A percentile compares a stretch with the other conserved stretches of the same genome.
Evolutionary conservation across 2,113 vertebrate species (phyloP).

Genomic region (Stigmatopora argus): DNA sequence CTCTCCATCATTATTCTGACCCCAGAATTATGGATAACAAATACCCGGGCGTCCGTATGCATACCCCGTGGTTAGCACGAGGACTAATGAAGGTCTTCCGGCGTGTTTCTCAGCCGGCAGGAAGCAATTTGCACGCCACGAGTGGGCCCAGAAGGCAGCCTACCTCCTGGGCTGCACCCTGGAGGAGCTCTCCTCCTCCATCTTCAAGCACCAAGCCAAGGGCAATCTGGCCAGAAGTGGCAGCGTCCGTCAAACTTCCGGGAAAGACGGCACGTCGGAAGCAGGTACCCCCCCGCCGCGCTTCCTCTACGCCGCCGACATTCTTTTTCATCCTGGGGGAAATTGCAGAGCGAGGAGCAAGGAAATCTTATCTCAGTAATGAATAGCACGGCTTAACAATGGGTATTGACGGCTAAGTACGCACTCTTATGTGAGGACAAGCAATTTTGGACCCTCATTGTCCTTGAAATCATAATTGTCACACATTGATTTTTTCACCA

Average conservation of each 20-base stretch:
- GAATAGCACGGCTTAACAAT: constrained; percentile 59
- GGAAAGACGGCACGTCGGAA: constrained; percentile 71
- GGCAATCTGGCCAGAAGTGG: constrained; percentile 80
- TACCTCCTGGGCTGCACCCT: constrained; percentile 89
- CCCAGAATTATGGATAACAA: constrained; percentile 30
- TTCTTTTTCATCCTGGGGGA: constrained; percentile 38
- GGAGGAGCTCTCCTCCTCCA: constrained; percentile 91
- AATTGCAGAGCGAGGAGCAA: constrained; percentile 50
- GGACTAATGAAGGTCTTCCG: constrained; percentile 58
- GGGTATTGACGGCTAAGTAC: constrained; percentile 60
- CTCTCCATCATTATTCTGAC: no score
- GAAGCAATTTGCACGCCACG: constrained; percentile 94
- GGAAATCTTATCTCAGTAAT: constrained; percentile 66
- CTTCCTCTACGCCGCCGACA: constrained; percentile 25
- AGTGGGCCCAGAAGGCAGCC: constrained; percentile 96
- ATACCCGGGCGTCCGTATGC: constrained; percentile 24
- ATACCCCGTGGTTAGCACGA: constrained; percentile 38
- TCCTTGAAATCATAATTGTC: constrained; percentile 67
- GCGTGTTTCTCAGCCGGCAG: constrained; percentile 74
- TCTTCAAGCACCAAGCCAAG: constrained; percentile 93
- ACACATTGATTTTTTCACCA: constrained; percentile 62
- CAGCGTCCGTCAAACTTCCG: constrained; percentile 79
- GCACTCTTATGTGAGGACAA: constrained; percentile 50
- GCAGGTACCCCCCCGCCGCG: constrained; percentile 65
- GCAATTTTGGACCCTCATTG: constrained; percentile 55